Percentiles rank a stretch among this genome's conserved stretches.
These are phyloP conservation scores for Habropoda laboriosa DNA, from an alignment of 1,140 invertebrate species.

Conservation along the genomic window DNA sequence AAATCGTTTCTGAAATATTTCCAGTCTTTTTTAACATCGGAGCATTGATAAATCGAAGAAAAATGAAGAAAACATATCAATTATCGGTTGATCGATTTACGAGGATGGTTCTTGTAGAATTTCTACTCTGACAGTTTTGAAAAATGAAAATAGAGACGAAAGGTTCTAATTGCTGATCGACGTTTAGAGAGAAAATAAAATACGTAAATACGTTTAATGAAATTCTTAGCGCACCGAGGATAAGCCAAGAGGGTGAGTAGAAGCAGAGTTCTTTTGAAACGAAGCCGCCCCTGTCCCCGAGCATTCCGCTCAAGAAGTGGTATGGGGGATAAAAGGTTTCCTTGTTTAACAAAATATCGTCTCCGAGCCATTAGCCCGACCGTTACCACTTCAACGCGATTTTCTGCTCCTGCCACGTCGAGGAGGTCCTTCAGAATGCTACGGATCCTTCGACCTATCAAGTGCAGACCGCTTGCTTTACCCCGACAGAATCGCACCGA, in stretches of 20 bases:
- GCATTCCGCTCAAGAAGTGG: slow-evolving; percentile 45
- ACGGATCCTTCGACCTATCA: slow-evolving; percentile 63
- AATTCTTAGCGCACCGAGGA: background rate
- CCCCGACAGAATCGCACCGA: slow-evolving; percentile 7
- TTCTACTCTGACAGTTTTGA: no score
- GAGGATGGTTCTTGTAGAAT: background rate
- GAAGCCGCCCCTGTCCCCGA: slow-evolving; percentile 64
- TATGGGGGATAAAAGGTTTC: slow-evolving; percentile 80
- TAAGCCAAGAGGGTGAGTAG: slow-evolving; percentile 16
- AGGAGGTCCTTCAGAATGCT: slow-evolving; percentile 62
- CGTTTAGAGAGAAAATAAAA: slow-evolving; percentile 1
- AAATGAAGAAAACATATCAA: background rate
- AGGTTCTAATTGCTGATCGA: background rate
- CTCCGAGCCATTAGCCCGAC: slow-evolving; percentile 80
- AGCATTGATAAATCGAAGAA: background rate
- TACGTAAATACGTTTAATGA: background rate
- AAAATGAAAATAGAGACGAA: background rate
- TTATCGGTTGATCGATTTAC: background rate
- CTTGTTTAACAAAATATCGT: slow-evolving; percentile 81
- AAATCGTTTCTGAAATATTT: background rate
- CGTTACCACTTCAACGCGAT: slow-evolving; percentile 75
- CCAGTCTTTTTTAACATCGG: background rate
- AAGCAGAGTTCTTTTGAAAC: slow-evolving; percentile 32
- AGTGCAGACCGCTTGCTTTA: slow-evolving; percentile 54
- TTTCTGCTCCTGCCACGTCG: slow-evolving; percentile 68